phyloP scores from a whole-genome alignment of 2,113 vertebrate genomes.

The Serilophus lunatus region DNA sequence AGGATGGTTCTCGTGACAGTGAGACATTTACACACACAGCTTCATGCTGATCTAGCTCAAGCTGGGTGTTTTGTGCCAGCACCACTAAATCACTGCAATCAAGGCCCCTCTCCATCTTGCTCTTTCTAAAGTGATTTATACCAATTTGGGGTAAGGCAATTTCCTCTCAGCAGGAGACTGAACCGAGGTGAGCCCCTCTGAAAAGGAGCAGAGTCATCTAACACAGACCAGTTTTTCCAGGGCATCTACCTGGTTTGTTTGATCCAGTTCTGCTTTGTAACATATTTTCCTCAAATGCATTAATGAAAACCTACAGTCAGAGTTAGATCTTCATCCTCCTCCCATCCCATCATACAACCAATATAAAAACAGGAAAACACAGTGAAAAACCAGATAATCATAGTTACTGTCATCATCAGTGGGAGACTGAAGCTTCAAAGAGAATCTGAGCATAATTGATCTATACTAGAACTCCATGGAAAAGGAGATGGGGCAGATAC shows the following conservation, averaged over 20 bases:
- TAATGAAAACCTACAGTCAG: neutral
- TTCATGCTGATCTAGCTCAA: conserved; percentile 14
- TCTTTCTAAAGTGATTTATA: neutral
- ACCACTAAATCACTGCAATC: conserved; percentile 17
- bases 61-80: neutral
- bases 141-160: neutral
- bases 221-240: neutral
- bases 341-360: fast-evolving
- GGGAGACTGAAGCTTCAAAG: neutral
- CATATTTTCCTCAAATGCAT: neutral
- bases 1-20: conserved; percentile 2
- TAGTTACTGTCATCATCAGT: neutral
- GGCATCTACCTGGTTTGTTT: neutral
- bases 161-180: neutral
- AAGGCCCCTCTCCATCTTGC: neutral
- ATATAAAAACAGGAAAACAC: neutral
- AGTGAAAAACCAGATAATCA: neutral
- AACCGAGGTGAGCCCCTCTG: neutral
- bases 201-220: neutral
- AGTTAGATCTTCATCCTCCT: neutral
- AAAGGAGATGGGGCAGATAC: neutral
- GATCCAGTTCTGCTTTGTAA: neutral
- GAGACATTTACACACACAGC: conserved; percentile 18
- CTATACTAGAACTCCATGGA: neutral
- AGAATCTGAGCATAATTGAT: neutral